These are phyloP conservation scores for Sminthurinus signatus DNA, from an alignment of 1,140 invertebrate species.

Conservation along the genomic window DNA sequence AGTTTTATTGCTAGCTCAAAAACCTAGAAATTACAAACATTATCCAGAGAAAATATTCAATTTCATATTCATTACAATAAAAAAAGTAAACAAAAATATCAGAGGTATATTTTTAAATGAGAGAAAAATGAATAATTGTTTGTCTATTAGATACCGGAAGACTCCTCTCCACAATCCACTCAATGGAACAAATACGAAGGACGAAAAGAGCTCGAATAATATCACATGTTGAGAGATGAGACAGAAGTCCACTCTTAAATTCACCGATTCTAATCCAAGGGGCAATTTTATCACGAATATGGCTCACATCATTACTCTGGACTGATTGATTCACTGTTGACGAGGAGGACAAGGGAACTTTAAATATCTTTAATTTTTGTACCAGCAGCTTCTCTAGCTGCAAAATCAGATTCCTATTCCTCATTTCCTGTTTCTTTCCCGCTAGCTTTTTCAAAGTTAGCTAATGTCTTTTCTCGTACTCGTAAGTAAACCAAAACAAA, in stretches of 20 bases:
- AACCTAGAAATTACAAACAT: constrained; percentile 42
- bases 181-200: constrained; percentile 42
- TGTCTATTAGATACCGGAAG: constrained; percentile 36
- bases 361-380: too few relatives aligned
- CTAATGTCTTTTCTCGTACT: too few relatives aligned
- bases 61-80: not conserved
- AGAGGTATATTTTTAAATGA: constrained; percentile 6
- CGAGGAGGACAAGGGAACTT: too few relatives aligned
- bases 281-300: constrained; percentile 19
- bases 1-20: constrained; percentile 38
- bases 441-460: too few relatives aligned
- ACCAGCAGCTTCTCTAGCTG: too few relatives aligned
- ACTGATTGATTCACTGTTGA: not conserved
- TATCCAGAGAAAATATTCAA: too few relatives aligned
- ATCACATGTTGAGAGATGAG: constrained; percentile 38
- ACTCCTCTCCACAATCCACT: constrained; percentile 43
- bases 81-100: not conserved
- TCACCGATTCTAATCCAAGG: constrained; percentile 36
- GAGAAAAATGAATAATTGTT: not conserved
- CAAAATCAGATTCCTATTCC: not conserved
- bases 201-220: constrained; percentile 43
- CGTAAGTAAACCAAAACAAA: too few relatives aligned
- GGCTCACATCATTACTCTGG: not conserved
- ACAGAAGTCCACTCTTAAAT: constrained; percentile 30
- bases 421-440: not conserved